Evolutionary conservation across 37 sponge, comb jelly and placozoan species (phyloP).

Genomic region (Spongia lamella): DNA sequence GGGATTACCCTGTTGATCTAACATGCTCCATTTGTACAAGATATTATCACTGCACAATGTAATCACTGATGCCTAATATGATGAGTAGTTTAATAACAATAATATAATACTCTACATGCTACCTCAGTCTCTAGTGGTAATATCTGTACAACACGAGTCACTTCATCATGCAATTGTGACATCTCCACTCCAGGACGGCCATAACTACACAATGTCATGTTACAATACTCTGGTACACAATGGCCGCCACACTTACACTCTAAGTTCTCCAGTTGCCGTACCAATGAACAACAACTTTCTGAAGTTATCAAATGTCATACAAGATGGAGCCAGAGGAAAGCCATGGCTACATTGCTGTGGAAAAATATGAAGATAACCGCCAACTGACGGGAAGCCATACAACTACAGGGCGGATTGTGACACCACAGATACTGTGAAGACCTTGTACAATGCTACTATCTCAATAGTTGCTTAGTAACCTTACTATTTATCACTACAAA

Average conservation of each 20-base stretch:
- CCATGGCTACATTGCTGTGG: slow-evolving; percentile 76
- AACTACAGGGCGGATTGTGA: too few species aligned
- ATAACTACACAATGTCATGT: too few species aligned
- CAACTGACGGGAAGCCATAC: too few species aligned
- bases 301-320: slow-evolving; percentile 74
- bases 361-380: not conserved
- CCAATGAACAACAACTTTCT: slow-evolving; percentile 69
- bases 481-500: too few species aligned
- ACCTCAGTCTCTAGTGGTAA: slow-evolving; percentile 71
- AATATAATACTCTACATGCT: not conserved
- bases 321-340: slow-evolving; percentile 74
- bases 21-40: slow-evolving; percentile 62
- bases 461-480: too few species aligned
- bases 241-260: slow-evolving; percentile 38
- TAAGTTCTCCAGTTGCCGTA: slow-evolving; percentile 74
- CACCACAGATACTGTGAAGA: too few species aligned
- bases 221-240: too few species aligned
- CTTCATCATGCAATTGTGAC: slow-evolving; percentile 51
- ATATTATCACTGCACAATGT: slow-evolving; percentile 59
- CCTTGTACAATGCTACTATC: too few species aligned
- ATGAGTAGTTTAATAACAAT: too few species aligned
- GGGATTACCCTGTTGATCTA: slow-evolving; percentile 34
- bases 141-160: slow-evolving; percentile 61
- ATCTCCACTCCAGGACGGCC: slow-evolving; percentile 79
- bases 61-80: slow-evolving; percentile 48